Conservation (phyloP, 2,113 vertebrate species). For the Lontra canadensis region DNA sequence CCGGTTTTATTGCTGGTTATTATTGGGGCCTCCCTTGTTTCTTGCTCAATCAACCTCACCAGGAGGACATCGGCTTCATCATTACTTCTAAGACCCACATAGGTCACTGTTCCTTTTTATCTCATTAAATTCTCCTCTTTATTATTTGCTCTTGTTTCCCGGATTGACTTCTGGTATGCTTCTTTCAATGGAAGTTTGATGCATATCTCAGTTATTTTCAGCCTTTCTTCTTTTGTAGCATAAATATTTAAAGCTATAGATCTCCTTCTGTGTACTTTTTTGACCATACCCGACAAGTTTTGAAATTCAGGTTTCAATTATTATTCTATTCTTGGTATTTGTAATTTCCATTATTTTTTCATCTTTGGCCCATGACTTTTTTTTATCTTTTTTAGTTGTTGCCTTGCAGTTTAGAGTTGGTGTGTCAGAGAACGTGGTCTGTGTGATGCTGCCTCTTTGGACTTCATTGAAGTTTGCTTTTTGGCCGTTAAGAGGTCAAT, state of each 20-base stretch:
- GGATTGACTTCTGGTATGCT: background rate
- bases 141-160: background rate
- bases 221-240: background rate
- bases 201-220: background rate
- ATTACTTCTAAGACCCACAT: background rate
- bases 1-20: background rate
- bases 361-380: background rate
- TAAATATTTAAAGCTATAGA: conserved; percentile 1
- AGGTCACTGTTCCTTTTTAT: background rate
- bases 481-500: background rate
- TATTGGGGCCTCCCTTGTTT: background rate
- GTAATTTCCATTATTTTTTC: background rate
- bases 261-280: background rate
- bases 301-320: background rate
- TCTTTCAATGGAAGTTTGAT: background rate
- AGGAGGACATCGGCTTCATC: background rate
- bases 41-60: background rate
- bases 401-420: background rate
- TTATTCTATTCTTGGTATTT: background rate
- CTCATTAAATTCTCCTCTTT: background rate
- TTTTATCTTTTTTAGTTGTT: background rate
- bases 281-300: background rate
- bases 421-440: background rate
- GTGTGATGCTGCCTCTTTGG: background rate
- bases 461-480: background rate